Base-by-base conservation (phyloP, 2,888 invertebrate genomes). In the Acrobasis consociella region DNA sequence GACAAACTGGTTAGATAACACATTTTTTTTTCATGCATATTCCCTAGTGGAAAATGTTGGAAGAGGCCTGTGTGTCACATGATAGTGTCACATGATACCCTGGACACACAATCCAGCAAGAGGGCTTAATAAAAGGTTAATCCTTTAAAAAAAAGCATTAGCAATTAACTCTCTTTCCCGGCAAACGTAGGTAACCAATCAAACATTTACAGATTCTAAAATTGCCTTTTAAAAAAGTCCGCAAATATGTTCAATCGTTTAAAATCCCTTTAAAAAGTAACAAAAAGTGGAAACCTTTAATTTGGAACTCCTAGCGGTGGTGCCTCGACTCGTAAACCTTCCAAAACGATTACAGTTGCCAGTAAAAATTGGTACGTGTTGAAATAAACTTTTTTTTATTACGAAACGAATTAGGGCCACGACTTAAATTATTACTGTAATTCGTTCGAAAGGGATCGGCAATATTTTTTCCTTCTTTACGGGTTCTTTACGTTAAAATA, bases 361-460 rank as follows among this genome's bases (percentile, higher is more conserved):
- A 50, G 51, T 60, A 60, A 60, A 60, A 60, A 52, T 60, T 60
- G 51, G 52, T 60, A 60, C 52, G 59, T 49, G 59, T 50, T 53
- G 52, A 17, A 60, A 52, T 60, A 60, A 60, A 60, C 60, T 60
- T 60, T 60, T 22, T 60, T 60, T 60, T 60, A 60, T 60, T 53
- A 42, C 42, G 39, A 9, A 52, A 52, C 39, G 22, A 60, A 60
- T 60, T 60, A 60, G 60, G 9, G n/a, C 8, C 8, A 31, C 16
- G 49, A 9, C 38, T 51, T 50, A 52, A 52, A 51, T 22, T 60
- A 60, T 60, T 58, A 31, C 49, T 15, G 49, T 16, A 49, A 49
- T 59, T 59, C 22, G 59, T 17, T 38, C n/a, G 59, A 37, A 49
- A 39, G 55, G 16, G 22, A 52, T 31, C 52, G n/a, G 46, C 46